Evolutionary conservation across 2,888 invertebrate species (phyloP), one percentile per base, ranked within the genome.

Genomic region (Ormyrus nitidulus): DNA sequence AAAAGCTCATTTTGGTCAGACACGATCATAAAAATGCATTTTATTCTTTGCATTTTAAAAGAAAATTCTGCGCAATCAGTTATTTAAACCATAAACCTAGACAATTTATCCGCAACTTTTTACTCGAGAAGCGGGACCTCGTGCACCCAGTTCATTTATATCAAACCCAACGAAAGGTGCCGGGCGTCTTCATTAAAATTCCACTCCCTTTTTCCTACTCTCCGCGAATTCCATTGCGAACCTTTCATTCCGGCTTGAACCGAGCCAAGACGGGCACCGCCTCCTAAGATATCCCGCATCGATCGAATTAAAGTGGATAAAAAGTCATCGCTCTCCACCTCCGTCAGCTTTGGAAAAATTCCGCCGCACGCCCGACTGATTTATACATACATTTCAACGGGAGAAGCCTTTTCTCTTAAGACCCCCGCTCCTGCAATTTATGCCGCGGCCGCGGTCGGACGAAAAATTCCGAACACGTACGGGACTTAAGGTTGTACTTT

Each of bases 391-490:
- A 34, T 34, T 34, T 34, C 44, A 6, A 9, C 10, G 62, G 59
- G 72, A 69, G 59, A 54, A 79, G 75, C 65, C 75, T 71, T 79
- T 75, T 79, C 79, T 75, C 66, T 66, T 54, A 71, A 66, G 68
- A 75, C 66, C 79, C 51, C n/a, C 10, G n/a, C 34, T 58, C 58
- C 8, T 58, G 64, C 65, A 82, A 82, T 80, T 82, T 82, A 82
- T 68, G 80, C 80, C 72, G 71, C 69, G 19, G 61, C 59, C 53
- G 34, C 34, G 11, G 46, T 13, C 62, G 34, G 13, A 44, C 48
- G 68, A 65, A 74, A 34, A 70, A 82, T 82, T 82, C 82, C 69
- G 66, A 64, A 77, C 82, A 82, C 82, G 82, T 82, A 56, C 74
- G 64, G 46, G 75, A 81, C 82, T 81, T 79, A 77, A 82, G 79